Conservation (phyloP, 2,797 vertebrate species). For the Rousettus madagascariensis region DNA sequence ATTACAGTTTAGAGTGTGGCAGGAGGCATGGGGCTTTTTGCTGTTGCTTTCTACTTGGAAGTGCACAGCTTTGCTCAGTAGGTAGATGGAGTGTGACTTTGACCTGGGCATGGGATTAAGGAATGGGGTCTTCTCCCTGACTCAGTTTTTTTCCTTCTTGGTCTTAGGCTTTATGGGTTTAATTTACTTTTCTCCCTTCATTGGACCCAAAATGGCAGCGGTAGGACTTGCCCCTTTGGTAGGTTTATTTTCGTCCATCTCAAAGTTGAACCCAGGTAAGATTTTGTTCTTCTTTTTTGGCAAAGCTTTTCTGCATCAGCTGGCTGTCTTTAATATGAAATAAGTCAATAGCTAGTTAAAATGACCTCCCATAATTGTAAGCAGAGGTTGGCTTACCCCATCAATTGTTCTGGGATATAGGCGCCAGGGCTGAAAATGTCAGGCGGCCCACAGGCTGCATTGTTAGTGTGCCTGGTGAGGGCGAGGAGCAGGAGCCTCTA, state of each 20-base stretch:
- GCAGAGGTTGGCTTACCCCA: slow-evolving; percentile 68
- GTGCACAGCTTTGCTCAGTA: neutral
- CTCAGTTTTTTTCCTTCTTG: slow-evolving; percentile 35
- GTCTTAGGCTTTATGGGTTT: neutral
- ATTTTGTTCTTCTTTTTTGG: slow-evolving; percentile 45
- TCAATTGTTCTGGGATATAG: slow-evolving; percentile 67
- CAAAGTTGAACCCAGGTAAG: neutral
- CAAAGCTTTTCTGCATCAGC: slow-evolving; percentile 50
- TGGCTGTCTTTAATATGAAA: slow-evolving; percentile 61
- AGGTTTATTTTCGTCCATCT: neutral
- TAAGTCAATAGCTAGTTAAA: slow-evolving; percentile 79
- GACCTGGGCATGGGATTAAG: neutral
- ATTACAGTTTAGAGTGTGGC: slow-evolving; percentile 13
- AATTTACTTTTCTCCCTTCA: neutral
- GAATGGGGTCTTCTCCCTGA: neutral
- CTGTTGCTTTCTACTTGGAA: neutral
- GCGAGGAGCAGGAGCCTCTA: slow-evolving; percentile 57
- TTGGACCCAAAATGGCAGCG: neutral
- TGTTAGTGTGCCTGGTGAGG: slow-evolving; percentile 62
- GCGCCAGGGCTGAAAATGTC: slow-evolving; percentile 52
- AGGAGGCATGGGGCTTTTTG: slow-evolving; percentile 32
- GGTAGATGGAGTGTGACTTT: neutral
- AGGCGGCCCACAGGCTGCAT: slow-evolving; percentile 53
- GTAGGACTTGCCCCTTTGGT: neutral
- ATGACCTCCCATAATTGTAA: slow-evolving; percentile 72